phyloP scores from a whole-genome alignment of 2,797 vertebrate species.

The Borostomias antarcticus region DNA sequence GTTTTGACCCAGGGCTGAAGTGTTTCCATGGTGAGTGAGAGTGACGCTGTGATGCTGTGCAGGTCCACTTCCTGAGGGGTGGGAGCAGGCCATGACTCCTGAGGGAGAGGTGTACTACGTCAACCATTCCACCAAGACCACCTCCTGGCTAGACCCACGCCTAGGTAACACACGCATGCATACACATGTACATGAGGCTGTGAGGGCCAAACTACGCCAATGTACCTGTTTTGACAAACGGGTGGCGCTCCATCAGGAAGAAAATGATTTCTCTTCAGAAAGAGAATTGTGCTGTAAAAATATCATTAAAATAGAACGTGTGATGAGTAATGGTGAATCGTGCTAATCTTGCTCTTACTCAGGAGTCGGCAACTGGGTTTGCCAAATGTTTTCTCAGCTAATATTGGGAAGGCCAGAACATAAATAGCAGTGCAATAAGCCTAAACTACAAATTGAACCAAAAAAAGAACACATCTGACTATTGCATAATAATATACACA shows the following conservation, averaged over 20 bases:
- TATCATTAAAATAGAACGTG: no score
- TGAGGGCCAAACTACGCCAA: constrained; percentile 39
- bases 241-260: constrained; percentile 40
- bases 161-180: constrained; percentile 71
- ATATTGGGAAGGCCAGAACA: no score
- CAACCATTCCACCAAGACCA: constrained; percentile 97
- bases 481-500: no score
- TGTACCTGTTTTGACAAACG: constrained; percentile 61
- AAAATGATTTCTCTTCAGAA: no score
- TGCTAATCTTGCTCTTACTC: no score
- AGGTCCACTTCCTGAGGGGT: constrained; percentile 96
- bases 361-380: no score
- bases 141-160: constrained; percentile 95
- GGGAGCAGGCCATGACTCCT: constrained; percentile 94
- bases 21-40: constrained; percentile 58
- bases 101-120: constrained; percentile 98
- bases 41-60: constrained; percentile 82
- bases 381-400: no score
- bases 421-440: no score
- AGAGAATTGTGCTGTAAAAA: neutral
- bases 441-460: no score
- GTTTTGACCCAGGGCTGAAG: constrained; percentile 62
- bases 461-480: no score
- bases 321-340: constrained; percentile 1
- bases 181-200: constrained; percentile 54